Conservation (phyloP, 2,797 vertebrate genomes). For the Coregonus sp. region DNA sequence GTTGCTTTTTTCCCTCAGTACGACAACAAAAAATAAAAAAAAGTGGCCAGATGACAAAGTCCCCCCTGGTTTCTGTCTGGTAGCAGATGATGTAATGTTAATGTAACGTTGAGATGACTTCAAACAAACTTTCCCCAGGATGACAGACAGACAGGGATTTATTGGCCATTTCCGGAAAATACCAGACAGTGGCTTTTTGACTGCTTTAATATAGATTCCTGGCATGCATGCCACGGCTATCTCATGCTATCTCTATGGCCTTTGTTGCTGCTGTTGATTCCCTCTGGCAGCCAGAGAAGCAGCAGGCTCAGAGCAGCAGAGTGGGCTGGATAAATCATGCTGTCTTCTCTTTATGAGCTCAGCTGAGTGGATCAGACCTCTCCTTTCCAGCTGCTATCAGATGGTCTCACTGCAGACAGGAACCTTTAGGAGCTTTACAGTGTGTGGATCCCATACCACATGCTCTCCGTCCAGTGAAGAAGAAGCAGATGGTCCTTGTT, state of each 20-base stretch:
- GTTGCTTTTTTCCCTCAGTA: slow-evolving; percentile 32
- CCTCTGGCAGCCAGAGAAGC: slow-evolving; percentile 44
- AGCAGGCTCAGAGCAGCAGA: slow-evolving; percentile 23
- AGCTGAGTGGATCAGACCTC: slow-evolving; percentile 65
- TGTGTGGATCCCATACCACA: not conserved
- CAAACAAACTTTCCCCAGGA: slow-evolving; percentile 37
- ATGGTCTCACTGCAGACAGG: slow-evolving; percentile 39
- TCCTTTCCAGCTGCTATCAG: slow-evolving; percentile 59
- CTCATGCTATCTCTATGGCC: slow-evolving; percentile 8
- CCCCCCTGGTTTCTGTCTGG: slow-evolving; percentile 22
- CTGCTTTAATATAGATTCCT: slow-evolving; percentile 40
- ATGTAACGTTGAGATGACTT: slow-evolving; percentile 49
- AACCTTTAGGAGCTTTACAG: slow-evolving; percentile 37
- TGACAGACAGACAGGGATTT: slow-evolving; percentile 30
- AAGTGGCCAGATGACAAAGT: slow-evolving; percentile 58
- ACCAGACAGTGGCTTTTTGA: slow-evolving; percentile 19
- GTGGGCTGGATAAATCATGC: slow-evolving; percentile 58
- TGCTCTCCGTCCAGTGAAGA: too few relatives aligned
- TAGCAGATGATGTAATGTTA: slow-evolving; percentile 36
- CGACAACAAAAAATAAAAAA: slow-evolving; percentile 50
- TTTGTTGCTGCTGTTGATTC: slow-evolving; percentile 40
- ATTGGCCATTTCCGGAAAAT: slow-evolving; percentile 19
- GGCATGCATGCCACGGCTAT: slow-evolving; percentile 27
- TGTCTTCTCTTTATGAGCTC: slow-evolving; percentile 57
- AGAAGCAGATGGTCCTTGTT: too few relatives aligned